Conservation (phyloP, 2,888 invertebrate species). For the Rhagium mordax region DNA sequence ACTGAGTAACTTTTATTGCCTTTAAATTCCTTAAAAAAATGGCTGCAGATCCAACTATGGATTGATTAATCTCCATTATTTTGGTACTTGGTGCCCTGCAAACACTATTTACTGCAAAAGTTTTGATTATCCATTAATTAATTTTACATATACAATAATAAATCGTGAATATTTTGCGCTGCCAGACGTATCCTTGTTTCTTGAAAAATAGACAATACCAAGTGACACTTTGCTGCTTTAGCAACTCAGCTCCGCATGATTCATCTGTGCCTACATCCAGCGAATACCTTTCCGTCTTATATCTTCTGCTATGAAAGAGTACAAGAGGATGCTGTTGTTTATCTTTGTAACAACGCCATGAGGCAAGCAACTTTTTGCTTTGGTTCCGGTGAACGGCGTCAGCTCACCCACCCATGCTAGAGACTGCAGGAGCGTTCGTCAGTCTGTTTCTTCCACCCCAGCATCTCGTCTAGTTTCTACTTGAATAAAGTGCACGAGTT, state of each 20-base stretch:
- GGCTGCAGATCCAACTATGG: too few relatives aligned
- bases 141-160: too few relatives aligned
- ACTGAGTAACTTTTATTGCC: too few relatives aligned
- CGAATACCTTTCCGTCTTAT: slow-evolving; percentile 18
- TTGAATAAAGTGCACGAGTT: slow-evolving; percentile 22
- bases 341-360: slow-evolving; percentile 2
- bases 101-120: too few relatives aligned
- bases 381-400: slow-evolving; percentile 27
- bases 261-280: slow-evolving; percentile 18
- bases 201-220: too few relatives aligned
- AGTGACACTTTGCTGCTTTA: slow-evolving; percentile 2
- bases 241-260: slow-evolving; percentile 19
- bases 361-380: slow-evolving; percentile 21
- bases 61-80: too few relatives aligned
- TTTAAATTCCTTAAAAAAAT: too few relatives aligned
- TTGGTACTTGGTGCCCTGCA: too few relatives aligned
- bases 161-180: too few relatives aligned
- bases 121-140: too few relatives aligned
- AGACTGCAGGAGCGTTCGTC: slow-evolving; percentile 21
- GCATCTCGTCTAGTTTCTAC: slow-evolving; percentile 6
- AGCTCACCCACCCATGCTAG: slow-evolving; percentile 27
- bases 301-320: slow-evolving; percentile 19
- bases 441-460: slow-evolving; percentile 12
- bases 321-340: slow-evolving; percentile 28
- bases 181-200: too few relatives aligned